A percentile compares a stretch with the other conserved stretches of the same genome.
Evolutionary conservation across 2,888 invertebrate genomes (phyloP).

Genomic region (Philopedon plagiatum): DNA sequence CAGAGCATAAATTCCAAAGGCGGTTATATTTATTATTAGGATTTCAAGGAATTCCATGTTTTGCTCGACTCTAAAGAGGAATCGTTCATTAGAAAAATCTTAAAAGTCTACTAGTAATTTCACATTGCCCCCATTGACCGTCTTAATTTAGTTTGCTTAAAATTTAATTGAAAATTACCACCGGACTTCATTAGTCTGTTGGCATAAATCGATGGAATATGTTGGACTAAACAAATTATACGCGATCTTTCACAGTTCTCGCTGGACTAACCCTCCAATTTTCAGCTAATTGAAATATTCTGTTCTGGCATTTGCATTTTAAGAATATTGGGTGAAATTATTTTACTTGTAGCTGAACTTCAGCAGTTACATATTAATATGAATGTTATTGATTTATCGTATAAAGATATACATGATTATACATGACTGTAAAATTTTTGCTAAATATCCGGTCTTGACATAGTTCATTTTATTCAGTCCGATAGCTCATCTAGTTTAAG

Average conservation of each 20-base stretch:
- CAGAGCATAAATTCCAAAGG: no score
- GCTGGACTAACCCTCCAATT: slow-evolving; percentile 11
- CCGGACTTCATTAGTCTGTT: slow-evolving; percentile 22
- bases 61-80: no score
- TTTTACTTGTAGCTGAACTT: background rate
- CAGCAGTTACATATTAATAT: background rate
- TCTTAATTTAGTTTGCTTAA: slow-evolving; percentile 15
- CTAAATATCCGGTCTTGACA: no score
- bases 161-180: slow-evolving; percentile 18
- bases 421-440: no score
- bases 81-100: no score
- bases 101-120: no score
- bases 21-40: no score
- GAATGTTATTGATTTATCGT: background rate
- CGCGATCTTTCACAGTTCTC: slow-evolving; percentile 9
- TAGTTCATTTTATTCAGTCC: no score
- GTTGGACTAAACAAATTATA: slow-evolving; percentile 7
- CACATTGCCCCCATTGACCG: no score
- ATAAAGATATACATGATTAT: no score
- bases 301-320: slow-evolving; percentile 1
- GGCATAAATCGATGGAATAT: slow-evolving; percentile 22
- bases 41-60: no score
- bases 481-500: no score
- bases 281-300: slow-evolving; percentile 9
- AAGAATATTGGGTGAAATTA: background rate